Percentiles rank a stretch among this genome's conserved stretches.
phyloP scores from a whole-genome alignment of 2,888 invertebrate genomes.

The Corbicula japonica region DNA sequence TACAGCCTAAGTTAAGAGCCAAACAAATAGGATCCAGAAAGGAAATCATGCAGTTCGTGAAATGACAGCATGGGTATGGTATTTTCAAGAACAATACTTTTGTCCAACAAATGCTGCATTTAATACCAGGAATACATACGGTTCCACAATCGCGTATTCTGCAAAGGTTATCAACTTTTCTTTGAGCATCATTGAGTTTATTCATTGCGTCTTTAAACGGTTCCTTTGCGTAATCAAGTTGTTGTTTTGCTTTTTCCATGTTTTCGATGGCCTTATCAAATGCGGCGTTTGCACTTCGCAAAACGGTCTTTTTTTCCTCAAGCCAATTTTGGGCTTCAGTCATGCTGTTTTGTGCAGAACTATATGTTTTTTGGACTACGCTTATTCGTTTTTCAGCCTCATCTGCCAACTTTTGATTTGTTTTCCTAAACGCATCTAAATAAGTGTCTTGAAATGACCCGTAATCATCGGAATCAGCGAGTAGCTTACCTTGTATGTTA shows the following conservation, averaged over 20 bases:
- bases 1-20: conserved; percentile 49
- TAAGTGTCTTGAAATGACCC: conserved; percentile 60
- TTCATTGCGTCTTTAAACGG: conserved; percentile 57
- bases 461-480: conserved; percentile 40
- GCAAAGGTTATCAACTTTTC: conserved; percentile 64
- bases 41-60: conserved; percentile 62
- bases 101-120: conserved; percentile 42
- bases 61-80: conserved; percentile 55
- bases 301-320: conserved; percentile 48
- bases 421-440: conserved; percentile 46
- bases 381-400: conserved; percentile 50
- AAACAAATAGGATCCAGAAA: conserved; percentile 63
- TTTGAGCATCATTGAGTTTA: conserved; percentile 56
- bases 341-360: conserved; percentile 34
- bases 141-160: conserved; percentile 45
- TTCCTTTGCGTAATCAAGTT: conserved; percentile 61
- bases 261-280: conserved; percentile 54
- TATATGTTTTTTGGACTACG: conserved; percentile 46
- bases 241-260: conserved; percentile 56
- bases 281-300: conserved; percentile 40
- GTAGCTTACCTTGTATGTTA: conserved; percentile 44
- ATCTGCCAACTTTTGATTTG: conserved; percentile 39
- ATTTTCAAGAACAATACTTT: conserved; percentile 34
- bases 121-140: conserved; percentile 64
- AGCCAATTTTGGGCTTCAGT: conserved; percentile 60